These are phyloP conservation scores for Setophaga petechia DNA, from an alignment of 2,113 vertebrate species.

Conservation along the genomic window DNA sequence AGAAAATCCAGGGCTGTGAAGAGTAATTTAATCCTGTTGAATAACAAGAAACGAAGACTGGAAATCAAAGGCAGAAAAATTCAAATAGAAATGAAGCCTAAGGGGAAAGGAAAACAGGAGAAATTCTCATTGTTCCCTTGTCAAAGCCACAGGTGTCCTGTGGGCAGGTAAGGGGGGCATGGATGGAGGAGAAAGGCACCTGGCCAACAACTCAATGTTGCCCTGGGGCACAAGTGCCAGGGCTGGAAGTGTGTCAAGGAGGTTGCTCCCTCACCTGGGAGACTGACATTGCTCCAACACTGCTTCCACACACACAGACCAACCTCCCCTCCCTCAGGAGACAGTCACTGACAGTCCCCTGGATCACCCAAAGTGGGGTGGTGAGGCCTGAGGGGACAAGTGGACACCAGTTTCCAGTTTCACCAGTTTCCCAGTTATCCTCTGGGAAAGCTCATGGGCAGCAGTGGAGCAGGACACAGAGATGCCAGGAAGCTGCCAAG, in stretches of 20 bases:
- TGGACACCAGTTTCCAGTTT: accelerated
- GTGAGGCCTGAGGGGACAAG: neutral
- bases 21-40: neutral
- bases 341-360: too few relatives aligned
- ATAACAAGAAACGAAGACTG: neutral
- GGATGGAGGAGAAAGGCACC: neutral
- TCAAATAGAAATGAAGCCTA: neutral
- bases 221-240: neutral
- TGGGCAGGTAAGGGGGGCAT: neutral
- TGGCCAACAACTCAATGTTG: neutral
- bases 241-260: neutral
- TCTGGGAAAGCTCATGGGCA: neutral
- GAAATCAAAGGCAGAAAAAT: neutral
- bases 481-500: accelerated
- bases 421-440: neutral
- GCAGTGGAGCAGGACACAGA: neutral
- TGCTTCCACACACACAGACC: accelerated
- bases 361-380: neutral
- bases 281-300: neutral
- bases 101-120: neutral
- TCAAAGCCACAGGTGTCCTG: neutral
- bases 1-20: neutral
- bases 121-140: neutral
- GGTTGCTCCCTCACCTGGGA: neutral
- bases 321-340: neutral